Evolutionary conservation across 2,888 invertebrate species (phyloP), one percentile per base, ranked within the genome.

Genomic region (Noctua fimbriata): DNA sequence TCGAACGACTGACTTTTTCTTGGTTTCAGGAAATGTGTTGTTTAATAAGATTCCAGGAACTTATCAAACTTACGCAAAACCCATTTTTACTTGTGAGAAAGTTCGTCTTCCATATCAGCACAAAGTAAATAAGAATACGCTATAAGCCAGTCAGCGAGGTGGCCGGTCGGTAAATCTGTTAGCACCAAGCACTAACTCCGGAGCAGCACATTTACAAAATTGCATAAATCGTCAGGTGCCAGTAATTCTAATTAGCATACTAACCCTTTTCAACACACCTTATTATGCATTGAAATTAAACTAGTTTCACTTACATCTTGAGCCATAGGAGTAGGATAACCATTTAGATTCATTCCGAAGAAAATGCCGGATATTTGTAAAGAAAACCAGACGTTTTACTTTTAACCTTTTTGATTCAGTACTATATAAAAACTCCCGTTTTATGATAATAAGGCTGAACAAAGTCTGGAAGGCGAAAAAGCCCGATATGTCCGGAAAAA

Each of bases 211-310:
- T 65, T 69, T 60, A 82, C 69, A 72, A 77, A 73, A 78, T 84
- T 66, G 84, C 79, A 84, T 87, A 73, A 87, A 84, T 73, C 65
- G 60, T 75, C 28, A 74, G 41, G 60, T 84, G 72, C 60, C 32
- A 49, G 55, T 44, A 65, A 55, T 70, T 78, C 79, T 78, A 41
- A 75, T 87, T 84, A 84, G 79, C 84, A 87, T 84, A 84, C 74
- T 84, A 63, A 84, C 84, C 87, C 87, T 87, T 87, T 84, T 67
- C 84, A 84, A 84, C 73, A 77, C 18, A 73, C 66, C 78, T 83
- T 77, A 83, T 87, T 84, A 83, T 87, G 73, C 84, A 87, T 84
- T 87, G 87, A 84, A 84, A 78, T 84, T 69, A 65, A 87, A 84
- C 84, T 67, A 83, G 84, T 84, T 83, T 78, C 28, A 52, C 78